phyloP scores from a whole-genome alignment of 2,113 vertebrate genomes.

The Cichladusa arquata region DNA sequence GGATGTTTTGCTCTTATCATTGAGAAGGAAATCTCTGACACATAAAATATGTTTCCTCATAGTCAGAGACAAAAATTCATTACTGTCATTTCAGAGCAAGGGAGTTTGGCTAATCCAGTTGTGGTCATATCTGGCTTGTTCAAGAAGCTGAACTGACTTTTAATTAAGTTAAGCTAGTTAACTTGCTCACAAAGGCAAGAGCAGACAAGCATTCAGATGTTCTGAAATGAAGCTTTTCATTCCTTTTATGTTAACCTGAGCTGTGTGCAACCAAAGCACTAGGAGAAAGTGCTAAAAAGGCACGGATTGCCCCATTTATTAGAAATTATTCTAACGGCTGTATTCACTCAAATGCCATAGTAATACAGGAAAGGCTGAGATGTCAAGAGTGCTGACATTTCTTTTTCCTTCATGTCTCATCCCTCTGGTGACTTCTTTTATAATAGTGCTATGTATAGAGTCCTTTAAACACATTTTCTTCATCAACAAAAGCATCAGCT shows the following conservation, averaged over 20 bases:
- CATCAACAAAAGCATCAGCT: neutral
- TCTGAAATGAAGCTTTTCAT: neutral
- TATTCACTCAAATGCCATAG: neutral
- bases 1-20: neutral
- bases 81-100: neutral
- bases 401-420: neutral
- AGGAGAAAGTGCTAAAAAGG: neutral
- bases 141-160: neutral
- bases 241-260: neutral
- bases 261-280: neutral
- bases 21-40: neutral
- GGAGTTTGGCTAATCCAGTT: neutral
- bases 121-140: neutral
- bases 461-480: neutral
- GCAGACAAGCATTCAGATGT: neutral
- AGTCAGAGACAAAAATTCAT: neutral
- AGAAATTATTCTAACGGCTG: neutral
- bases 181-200: neutral
- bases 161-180: neutral
- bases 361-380: neutral
- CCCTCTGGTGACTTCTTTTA: neutral
- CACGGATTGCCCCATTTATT: neutral
- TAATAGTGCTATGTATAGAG: neutral
- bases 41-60: neutral
- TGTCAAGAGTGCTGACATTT: neutral